Percentiles rank a stretch among this genome's conserved stretches.
Conservation (phyloP, 2,888 invertebrate genomes). For the Fabriciana adippe region DNA sequence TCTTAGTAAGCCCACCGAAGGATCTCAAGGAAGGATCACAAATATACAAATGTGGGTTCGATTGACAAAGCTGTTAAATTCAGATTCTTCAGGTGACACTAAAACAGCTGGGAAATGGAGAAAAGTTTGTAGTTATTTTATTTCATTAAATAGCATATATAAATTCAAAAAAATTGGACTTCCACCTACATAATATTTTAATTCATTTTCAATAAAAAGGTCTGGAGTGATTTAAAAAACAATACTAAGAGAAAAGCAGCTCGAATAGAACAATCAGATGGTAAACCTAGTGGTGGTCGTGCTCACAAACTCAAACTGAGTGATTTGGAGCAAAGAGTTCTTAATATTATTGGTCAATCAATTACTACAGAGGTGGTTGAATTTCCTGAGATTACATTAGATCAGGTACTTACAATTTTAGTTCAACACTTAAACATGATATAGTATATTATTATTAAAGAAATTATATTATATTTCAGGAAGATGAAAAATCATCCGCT, state of each 20-base stretch:
- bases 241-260: constrained; percentile 40
- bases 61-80: constrained; percentile 34
- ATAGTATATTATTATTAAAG: background rate
- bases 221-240: constrained; percentile 43
- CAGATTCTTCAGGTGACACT: constrained; percentile 35
- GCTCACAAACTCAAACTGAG: constrained; percentile 26
- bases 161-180: background rate
- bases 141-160: background rate
- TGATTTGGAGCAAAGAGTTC: constrained; percentile 39
- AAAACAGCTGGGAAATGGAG: constrained; percentile 41
- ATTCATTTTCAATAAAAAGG: constrained; percentile 33
- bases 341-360: constrained; percentile 36
- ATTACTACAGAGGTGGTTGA: constrained; percentile 32
- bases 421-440: background rate
- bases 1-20: constrained; percentile 22
- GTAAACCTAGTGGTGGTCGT: constrained; percentile 38
- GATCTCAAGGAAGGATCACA: constrained; percentile 22
- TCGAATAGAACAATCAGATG: constrained; percentile 33
- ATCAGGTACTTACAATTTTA: background rate
- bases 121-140: constrained; percentile 32
- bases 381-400: constrained; percentile 15
- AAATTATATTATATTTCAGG: background rate
- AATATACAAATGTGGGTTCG: constrained; percentile 34
- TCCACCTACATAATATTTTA: background rate
- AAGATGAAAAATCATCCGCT: constrained; percentile 7